Evolutionary conservation across 2,797 vertebrate genomes (phyloP), one percentile per base, ranked within the genome.

Genomic region (Diplodus puntazzo): DNA sequence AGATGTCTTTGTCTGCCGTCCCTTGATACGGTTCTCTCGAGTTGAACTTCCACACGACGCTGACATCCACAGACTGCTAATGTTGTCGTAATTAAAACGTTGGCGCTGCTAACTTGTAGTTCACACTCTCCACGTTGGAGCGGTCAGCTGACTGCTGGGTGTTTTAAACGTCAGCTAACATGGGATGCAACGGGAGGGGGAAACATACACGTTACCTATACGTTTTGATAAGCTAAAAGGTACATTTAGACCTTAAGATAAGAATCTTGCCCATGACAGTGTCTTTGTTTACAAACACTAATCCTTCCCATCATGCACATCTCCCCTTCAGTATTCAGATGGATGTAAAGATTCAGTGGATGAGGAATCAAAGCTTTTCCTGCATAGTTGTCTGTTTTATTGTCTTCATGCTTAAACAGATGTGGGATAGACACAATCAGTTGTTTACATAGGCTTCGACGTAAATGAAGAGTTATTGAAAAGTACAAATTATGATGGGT

Each of bases 61-160:
- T 43, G n/a, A 54, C 54, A 78, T 27, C 12, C 13, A 49, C 11
- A 48, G 8, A 61, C 45, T 63, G 34, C 11, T 77, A 30, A 73
- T 82, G 17, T 42, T 71, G 62, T 81, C 74, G 77, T 82, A 7
- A 65, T 75, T 58, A 4, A 70, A 79, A 81, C 77, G 79, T 85
- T n/a, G 69, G 72, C 48, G 66, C 49, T 64, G 48, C 53, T 73
- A 69, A 80, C 55, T 25, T 53, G 17, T 43, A 52, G 55, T 60
- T 59, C 55, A 45, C 43, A 49, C 48, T 52, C 34, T 68, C 76
- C 84, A 88, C 78, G 86, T 73, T 79, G 86, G 75, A 85, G 80
- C 80, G 79, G 89, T 92, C 93, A 95, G 91, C 88, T 92, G 91
- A 91, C 83, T 65, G 65, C 77, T 70, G 43, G 12, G 16, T 88